Evolutionary conservation across 1,140 invertebrate species (phyloP).

Genomic region (Medauroidea extradentata): DNA sequence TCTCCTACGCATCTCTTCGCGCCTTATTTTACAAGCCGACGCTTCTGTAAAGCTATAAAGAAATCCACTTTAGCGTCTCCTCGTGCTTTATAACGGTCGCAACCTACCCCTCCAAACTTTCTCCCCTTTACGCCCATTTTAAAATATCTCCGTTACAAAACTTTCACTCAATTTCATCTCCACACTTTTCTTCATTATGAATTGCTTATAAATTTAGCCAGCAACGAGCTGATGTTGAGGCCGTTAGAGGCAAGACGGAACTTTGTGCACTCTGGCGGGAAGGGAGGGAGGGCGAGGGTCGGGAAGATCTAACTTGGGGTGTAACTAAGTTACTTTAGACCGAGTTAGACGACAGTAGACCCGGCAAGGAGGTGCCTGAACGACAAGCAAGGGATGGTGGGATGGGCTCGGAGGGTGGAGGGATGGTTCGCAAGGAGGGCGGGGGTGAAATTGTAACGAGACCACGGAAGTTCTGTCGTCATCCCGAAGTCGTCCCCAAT

Average conservation of each 20-base stretch:
- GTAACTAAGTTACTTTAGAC: slow-evolving; percentile 10
- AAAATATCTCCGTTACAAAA: slow-evolving; percentile 9
- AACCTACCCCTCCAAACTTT: no score
- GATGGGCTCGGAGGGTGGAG: neutral
- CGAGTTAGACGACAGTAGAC: slow-evolving; percentile 5
- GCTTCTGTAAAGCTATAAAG: no score
- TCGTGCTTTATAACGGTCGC: no score
- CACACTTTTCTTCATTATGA: slow-evolving; percentile 19
- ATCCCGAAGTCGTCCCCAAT: neutral
- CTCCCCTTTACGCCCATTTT: no score
- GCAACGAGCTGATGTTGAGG: slow-evolving; percentile 11
- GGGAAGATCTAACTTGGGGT: slow-evolving; percentile 5
- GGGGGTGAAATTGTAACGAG: neutral
- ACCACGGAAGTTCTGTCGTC: neutral
- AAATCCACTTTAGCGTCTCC: no score
- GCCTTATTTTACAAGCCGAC: no score
- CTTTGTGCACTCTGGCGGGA: slow-evolving; percentile 1
- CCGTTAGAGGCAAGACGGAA: slow-evolving; percentile 13
- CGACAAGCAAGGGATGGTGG: neutral
- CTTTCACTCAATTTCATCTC: slow-evolving; percentile 22
- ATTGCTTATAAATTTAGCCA: slow-evolving; percentile 21
- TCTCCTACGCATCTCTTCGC: no score
- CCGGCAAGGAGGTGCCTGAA: neutral
- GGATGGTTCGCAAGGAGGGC: neutral
- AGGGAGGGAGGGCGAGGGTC: neutral